phyloP scores from a whole-genome alignment of 2,113 vertebrate species.

The Ascaphus truei region DNA sequence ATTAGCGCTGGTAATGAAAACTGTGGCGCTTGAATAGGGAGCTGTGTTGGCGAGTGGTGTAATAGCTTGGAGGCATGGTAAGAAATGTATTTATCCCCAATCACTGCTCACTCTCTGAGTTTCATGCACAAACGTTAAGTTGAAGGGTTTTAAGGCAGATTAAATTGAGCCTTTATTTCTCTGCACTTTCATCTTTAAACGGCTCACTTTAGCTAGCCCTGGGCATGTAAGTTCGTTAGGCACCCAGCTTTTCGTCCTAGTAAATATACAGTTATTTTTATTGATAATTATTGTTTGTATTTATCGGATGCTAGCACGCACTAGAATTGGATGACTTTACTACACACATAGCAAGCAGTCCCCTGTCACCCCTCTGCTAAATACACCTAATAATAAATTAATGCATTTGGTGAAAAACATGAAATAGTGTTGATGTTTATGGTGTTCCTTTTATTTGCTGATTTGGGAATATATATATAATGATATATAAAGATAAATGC shows the following conservation, averaged over 20 bases:
- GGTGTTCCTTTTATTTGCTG: no score
- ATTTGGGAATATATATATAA: no score
- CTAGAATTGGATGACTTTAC: no score
- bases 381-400: no score
- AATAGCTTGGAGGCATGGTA: constrained; percentile 91
- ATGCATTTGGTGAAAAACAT: no score
- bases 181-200: constrained; percentile 98
- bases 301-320: background rate
- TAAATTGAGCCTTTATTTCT: constrained; percentile 98
- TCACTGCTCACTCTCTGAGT: constrained; percentile 88
- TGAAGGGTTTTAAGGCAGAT: constrained; percentile 97
- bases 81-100: constrained; percentile 96
- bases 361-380: no score
- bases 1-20: constrained; percentile 93
- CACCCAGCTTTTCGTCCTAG: constrained; percentile 68
- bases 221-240: constrained; percentile 82
- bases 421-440: no score
- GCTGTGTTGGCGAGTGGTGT: constrained; percentile 87
- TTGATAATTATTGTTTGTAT: constrained; percentile 40
- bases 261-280: constrained; percentile 68
- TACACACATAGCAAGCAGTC: no score
- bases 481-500: no score
- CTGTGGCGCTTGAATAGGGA: constrained; percentile 81
- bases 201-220: constrained; percentile 87
- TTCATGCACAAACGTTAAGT: constrained; percentile 88